Conservation (phyloP, 1,140 invertebrate species). For the Drosophila truncata region DNA sequence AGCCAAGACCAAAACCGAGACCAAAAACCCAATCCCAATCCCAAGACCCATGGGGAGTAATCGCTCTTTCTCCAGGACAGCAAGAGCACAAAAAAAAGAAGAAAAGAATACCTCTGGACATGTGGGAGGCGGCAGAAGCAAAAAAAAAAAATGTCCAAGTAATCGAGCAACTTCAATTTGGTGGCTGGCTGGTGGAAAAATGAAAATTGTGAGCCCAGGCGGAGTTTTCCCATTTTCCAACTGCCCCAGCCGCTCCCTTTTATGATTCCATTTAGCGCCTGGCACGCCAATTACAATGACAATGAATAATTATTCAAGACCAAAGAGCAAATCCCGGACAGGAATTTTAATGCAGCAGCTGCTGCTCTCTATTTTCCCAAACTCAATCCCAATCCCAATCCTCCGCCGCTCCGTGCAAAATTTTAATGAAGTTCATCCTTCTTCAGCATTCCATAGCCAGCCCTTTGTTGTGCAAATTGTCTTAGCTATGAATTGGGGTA, state of each 20-base stretch:
- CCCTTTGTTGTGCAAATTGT: slow-evolving; percentile 72
- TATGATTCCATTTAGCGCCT: slow-evolving; percentile 76
- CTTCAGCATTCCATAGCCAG: slow-evolving; percentile 9
- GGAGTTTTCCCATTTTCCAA: slow-evolving; percentile 14
- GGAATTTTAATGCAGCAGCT: slow-evolving; percentile 75
- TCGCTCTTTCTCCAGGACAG: slow-evolving; percentile 40
- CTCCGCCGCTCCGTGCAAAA: slow-evolving; percentile 50
- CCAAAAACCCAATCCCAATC: slow-evolving; percentile 46
- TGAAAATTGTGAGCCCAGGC: slow-evolving; percentile 44
- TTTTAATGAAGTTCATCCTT: slow-evolving; percentile 69
- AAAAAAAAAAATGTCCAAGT: slow-evolving; percentile 57
- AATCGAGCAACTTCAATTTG: slow-evolving; percentile 68
- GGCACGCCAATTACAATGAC: slow-evolving; percentile 81
- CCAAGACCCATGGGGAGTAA: slow-evolving; percentile 64
- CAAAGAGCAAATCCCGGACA: slow-evolving; percentile 64
- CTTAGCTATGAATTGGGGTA: slow-evolving; percentile 33
- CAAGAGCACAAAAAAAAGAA: slow-evolving; percentile 14
- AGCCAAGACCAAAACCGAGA: slow-evolving; percentile 45
- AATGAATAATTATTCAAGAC: slow-evolving; percentile 81
- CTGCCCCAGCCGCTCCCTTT: background rate
- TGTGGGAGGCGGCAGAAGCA: slow-evolving; percentile 22
- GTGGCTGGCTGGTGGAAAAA: slow-evolving; percentile 30
- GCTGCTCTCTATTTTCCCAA: slow-evolving; percentile 43
- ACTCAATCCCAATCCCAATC: slow-evolving; percentile 43
- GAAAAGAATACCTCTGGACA: slow-evolving; percentile 5